A percentile compares a stretch with the other conserved stretches of the same genome.
These are phyloP conservation scores for Cottoperca gobio DNA, from an alignment of 2,797 vertebrate species.

Conservation along the genomic window DNA sequence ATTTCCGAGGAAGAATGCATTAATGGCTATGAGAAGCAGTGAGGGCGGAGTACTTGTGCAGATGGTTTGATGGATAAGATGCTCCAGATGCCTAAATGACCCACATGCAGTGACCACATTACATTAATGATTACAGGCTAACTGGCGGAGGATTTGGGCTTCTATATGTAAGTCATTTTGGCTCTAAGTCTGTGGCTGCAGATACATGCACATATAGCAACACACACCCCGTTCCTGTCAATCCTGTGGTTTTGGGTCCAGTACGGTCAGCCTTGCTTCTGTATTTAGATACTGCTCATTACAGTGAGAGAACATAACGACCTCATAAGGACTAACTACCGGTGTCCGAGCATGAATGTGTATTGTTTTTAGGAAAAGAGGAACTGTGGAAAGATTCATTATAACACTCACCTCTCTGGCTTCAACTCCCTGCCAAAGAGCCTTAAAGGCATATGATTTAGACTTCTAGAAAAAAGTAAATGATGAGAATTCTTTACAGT, in stretches of 20 bases:
- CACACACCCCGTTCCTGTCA: conserved; percentile 44
- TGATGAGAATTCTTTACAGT: conserved; percentile 59
- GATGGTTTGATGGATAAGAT: conserved; percentile 57
- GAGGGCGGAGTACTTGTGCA: conserved; percentile 46
- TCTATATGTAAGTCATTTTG: conserved; percentile 28
- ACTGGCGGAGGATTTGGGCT: conserved; percentile 22
- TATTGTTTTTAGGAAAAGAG: conserved; percentile 63
- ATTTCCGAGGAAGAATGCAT: conserved; percentile 27
- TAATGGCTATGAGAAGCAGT: conserved; percentile 39
- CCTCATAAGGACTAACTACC: conserved; percentile 45
- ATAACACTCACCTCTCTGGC: conserved; percentile 32
- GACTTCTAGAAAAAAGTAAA: conserved; percentile 48
- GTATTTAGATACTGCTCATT: conserved; percentile 72
- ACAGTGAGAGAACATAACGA: conserved; percentile 46
- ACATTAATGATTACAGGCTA: conserved; percentile 57
- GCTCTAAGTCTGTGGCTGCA: conserved; percentile 16
- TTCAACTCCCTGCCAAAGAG: conserved; percentile 25
- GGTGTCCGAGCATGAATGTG: conserved; percentile 43
- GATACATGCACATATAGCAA: conserved; percentile 24
- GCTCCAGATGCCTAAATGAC: conserved; percentile 60
- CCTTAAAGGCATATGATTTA: conserved; percentile 48
- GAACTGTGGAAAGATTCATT: conserved; percentile 37
- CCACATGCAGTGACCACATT: conserved; percentile 30
- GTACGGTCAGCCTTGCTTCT: conserved; percentile 57
- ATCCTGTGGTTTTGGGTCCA: conserved; percentile 49